These are phyloP conservation scores for Phyllotreta cruciferae DNA, from an alignment of 2,888 invertebrate species.

Conservation along the genomic window DNA sequence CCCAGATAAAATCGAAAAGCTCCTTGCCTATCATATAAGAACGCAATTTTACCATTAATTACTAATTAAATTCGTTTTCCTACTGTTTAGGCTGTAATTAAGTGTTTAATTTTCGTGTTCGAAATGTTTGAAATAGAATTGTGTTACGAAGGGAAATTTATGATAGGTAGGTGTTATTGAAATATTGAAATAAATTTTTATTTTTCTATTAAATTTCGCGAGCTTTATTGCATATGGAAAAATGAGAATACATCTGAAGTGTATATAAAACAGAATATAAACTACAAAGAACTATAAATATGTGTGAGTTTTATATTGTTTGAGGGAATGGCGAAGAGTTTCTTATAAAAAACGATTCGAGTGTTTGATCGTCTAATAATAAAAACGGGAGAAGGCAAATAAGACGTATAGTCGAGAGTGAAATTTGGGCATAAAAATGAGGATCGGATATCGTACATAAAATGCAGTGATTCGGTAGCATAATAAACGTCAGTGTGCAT, in stretches of 20 bases:
- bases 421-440: slow-evolving; percentile 54
- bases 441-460: slow-evolving; percentile 56
- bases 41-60: background rate
- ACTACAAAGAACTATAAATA: slow-evolving; percentile 11
- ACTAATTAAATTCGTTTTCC: slow-evolving; percentile 4
- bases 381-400: slow-evolving; percentile 33
- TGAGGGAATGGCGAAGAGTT: slow-evolving; percentile 7
- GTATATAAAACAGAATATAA: slow-evolving; percentile 14
- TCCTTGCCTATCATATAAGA: slow-evolving; percentile 8
- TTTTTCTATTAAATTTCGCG: slow-evolving; percentile 8
- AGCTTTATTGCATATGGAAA: slow-evolving; percentile 1
- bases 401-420: slow-evolving; percentile 33
- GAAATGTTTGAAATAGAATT: background rate
- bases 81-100: background rate
- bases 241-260: slow-evolving; percentile 10
- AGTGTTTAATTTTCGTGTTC: too few relatives aligned
- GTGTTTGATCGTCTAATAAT: slow-evolving; percentile 20
- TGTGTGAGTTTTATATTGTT: slow-evolving; percentile 10
- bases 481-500: slow-evolving; percentile 59
- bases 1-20: slow-evolving; percentile 8
- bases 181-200: slow-evolving; percentile 3
- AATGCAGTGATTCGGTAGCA: slow-evolving; percentile 54
- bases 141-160: background rate
- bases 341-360: slow-evolving; percentile 11
- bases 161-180: background rate